Evolutionary conservation across 2,797 vertebrate species (phyloP), one percentile per base, ranked within the genome.

Genomic region (Geotrypetes seraphini): DNA sequence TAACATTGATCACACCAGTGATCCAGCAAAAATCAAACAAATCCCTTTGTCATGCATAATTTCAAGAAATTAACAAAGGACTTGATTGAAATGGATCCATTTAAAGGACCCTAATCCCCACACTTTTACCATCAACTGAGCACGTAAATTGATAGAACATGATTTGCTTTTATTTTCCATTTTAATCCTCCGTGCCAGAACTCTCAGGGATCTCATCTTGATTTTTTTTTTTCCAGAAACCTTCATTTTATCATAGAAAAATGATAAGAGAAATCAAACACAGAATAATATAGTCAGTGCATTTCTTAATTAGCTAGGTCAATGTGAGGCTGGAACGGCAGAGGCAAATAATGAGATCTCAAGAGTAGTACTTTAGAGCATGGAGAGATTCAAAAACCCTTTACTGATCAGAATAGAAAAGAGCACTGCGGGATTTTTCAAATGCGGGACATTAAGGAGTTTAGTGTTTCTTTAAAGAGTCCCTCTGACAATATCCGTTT

Each of bases 261-360:
- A 23, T n/a, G 39, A 52, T 4, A 41, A 51, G 48, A n/a, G 46
- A 36, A 67, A 60, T 66, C 63, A 54, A 58, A 60, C 39, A 34
- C 35, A 60, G 62, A 69, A 65, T 71, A 66, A 79, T 66, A 41
- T 48, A 66, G 73, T 57, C 71, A 57, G 56, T 49, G 69, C 66
- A 70, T 57, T 56, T 31, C 47, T 78, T 78, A 71, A 80, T 83
- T 76, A 76, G 67, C 47, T 50, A 52, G 63, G 67, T 69, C 71
- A 75, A 79, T 66, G 74, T 75, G 67, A 75, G 44, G 47, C 60
- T 38, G 67, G 49, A 77, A 66, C 57, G 68, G 57, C 69, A 40
- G 57, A 69, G 55, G 60, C 53, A 66, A 66, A 69, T 65, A 75
- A n/a, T n/a, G n/a, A 77, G 67, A 55, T 55, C 66, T 73, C 68